These are phyloP conservation scores for Scaptodrosophila latifasciaeformis DNA, from an alignment of 2,888 invertebrate genomes.

Conservation along the genomic window DNA sequence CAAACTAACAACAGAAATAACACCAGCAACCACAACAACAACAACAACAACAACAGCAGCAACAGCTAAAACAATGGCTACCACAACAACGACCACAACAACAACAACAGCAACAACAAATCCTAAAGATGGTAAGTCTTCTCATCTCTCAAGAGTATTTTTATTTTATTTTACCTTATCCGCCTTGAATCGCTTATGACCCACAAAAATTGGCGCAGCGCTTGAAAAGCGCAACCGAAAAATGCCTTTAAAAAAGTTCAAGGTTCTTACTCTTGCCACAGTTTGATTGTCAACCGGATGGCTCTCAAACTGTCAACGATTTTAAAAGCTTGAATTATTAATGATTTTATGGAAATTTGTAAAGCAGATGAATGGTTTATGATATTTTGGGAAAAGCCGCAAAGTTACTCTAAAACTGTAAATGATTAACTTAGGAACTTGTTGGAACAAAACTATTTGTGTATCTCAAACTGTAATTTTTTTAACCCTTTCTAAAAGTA, in stretches of 20 bases:
- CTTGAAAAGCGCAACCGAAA: conserved; percentile 1
- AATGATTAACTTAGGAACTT: too few species aligned
- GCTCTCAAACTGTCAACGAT: conserved; percentile 2
- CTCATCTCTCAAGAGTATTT: background rate
- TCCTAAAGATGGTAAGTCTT: conserved; percentile 84
- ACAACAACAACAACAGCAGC: conserved; percentile 39
- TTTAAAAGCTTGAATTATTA: too few species aligned
- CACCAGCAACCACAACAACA: conserved; percentile 56
- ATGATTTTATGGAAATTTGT: too few species aligned
- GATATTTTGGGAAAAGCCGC: too few species aligned
- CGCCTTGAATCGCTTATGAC: conserved; percentile 4
- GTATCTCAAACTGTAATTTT: too few species aligned
- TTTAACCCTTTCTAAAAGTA: too few species aligned
- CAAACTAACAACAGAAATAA: too few species aligned
- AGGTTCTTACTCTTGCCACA: conserved; percentile 3
- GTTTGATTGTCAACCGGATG: background rate
- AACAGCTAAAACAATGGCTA: conserved; percentile 43
- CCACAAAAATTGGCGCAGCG: conserved; percentile 4
- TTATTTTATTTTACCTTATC: background rate
- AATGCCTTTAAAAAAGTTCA: conserved; percentile 6
- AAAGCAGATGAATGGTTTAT: too few species aligned
- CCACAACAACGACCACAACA: conserved; percentile 53
- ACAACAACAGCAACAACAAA: conserved; percentile 76
- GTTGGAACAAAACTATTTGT: too few species aligned
- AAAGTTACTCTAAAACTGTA: too few species aligned